Evolutionary conservation across 2,797 vertebrate species (phyloP).

Genomic region (Pseudochirops cupreus): DNA sequence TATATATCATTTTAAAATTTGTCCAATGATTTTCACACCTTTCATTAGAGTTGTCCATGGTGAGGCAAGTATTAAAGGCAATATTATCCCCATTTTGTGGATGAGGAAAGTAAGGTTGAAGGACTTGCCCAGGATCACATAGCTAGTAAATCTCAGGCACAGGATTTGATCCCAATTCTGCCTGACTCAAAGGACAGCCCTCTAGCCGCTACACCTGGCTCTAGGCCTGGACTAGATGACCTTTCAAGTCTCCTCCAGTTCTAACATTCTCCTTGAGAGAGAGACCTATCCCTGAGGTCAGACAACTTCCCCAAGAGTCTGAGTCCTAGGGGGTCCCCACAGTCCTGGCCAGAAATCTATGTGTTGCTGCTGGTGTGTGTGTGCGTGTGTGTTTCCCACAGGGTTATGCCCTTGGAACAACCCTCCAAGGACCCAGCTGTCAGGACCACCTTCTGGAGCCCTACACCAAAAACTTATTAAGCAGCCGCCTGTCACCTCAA

Average conservation of each 20-base stretch:
- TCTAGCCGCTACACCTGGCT: neutral
- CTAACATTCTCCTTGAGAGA: neutral
- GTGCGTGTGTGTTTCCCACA: neutral
- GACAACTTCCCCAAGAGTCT: neutral
- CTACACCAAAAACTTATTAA: constrained; percentile 93
- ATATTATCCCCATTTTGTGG: neutral
- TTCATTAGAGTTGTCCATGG: neutral
- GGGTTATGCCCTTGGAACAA: constrained; percentile 67
- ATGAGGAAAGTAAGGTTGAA: neutral
- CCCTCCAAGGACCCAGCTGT: constrained; percentile 38
- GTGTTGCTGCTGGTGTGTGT: neutral
- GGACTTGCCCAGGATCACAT: neutral
- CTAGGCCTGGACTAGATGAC: neutral
- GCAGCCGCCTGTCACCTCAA: constrained; percentile 93
- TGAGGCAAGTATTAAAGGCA: neutral
- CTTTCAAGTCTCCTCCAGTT: neutral
- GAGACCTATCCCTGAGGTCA: neutral
- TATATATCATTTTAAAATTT: neutral
- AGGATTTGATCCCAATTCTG: neutral
- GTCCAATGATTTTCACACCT: neutral
- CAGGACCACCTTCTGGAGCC: constrained; percentile 71
- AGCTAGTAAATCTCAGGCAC: neutral
- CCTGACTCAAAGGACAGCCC: neutral
- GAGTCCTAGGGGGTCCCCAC: neutral
- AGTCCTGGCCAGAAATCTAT: neutral